A percentile compares a stretch with the other conserved stretches of the same genome.
Conservation (phyloP, 2,797 vertebrate species). For the Spheniscus humboldti region DNA sequence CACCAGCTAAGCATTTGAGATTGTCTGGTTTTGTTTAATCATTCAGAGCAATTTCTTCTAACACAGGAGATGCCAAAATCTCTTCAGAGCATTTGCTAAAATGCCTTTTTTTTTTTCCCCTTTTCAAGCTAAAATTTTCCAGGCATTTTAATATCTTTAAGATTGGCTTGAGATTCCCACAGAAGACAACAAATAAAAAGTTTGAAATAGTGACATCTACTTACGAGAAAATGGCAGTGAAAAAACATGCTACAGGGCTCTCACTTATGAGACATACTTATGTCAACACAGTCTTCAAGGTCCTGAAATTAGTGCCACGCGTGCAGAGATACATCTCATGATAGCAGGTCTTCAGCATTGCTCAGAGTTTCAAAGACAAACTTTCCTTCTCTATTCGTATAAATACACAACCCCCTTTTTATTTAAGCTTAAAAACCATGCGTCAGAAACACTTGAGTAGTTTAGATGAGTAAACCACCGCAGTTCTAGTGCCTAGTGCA, state of each 20-base stretch:
- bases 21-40: neutral
- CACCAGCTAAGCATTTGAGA: neutral
- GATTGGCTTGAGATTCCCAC: neutral
- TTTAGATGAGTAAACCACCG: neutral
- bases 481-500: neutral
- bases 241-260: neutral
- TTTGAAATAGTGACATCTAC: neutral
- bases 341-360: neutral
- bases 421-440: neutral
- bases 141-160: neutral
- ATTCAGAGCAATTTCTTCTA: neutral
- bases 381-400: neutral
- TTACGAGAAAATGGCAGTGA: neutral
- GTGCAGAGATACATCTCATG: neutral
- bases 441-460: neutral
- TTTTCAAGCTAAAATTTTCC: neutral
- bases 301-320: neutral
- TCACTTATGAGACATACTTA: neutral
- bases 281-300: neutral
- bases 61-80: neutral
- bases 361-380: neutral
- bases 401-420: neutral
- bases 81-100: neutral
- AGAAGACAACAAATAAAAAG: neutral
- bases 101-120: neutral